Conservation (phyloP, 1,140 invertebrate species). For the Drosophila ambigua region DNA sequence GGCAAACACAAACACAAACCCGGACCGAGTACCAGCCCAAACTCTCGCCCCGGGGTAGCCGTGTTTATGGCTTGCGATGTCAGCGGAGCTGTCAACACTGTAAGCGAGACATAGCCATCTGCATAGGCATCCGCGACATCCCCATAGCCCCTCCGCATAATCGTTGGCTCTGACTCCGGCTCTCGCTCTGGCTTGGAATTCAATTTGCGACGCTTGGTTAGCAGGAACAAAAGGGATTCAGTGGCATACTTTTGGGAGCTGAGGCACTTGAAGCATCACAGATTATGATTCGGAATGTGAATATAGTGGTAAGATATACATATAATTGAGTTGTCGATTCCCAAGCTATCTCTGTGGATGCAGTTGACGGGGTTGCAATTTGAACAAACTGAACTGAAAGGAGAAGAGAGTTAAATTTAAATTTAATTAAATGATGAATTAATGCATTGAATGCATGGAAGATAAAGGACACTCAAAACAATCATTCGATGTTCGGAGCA, state of each 20-base stretch:
- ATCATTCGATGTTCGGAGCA: no score
- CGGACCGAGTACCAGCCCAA: slow-evolving; percentile 2
- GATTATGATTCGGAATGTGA: no score
- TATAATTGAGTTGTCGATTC: no score
- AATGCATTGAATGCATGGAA: background rate
- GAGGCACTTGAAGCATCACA: background rate
- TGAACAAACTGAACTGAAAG: no score
- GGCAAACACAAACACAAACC: slow-evolving; percentile 33
- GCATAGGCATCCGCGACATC: slow-evolving; percentile 2
- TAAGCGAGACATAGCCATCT: slow-evolving; percentile 66
- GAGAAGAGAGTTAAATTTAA: no score
- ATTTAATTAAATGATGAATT: no score
- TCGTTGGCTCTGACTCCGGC: no score
- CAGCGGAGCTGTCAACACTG: slow-evolving; percentile 68
- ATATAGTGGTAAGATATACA: no score
- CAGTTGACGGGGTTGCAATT: no score
- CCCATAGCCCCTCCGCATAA: slow-evolving; percentile 3
- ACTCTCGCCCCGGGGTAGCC: slow-evolving; percentile 38
- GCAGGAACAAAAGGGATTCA: slow-evolving; percentile 27
- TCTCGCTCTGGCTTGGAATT: slow-evolving; percentile 7
- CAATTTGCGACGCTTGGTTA: slow-evolving; percentile 34
- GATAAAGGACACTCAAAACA: no score
- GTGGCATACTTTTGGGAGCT: slow-evolving; percentile 8
- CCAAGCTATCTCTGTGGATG: no score
- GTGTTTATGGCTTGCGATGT: slow-evolving; percentile 69